Conservation (phyloP, 2,113 vertebrate species). For the Corydoras maculifer region DNA sequence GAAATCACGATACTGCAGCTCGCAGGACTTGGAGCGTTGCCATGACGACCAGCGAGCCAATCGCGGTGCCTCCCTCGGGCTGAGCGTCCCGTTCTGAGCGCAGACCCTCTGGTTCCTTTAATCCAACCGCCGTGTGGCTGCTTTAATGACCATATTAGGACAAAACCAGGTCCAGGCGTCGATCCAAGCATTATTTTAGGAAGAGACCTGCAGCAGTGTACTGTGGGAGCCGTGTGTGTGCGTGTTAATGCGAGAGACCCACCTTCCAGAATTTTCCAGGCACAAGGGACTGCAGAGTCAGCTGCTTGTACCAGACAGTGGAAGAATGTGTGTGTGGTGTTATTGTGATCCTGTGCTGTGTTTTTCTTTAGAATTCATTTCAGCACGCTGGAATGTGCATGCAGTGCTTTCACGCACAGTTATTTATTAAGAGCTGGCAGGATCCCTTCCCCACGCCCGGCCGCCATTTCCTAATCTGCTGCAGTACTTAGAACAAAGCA, state of each 20-base stretch:
- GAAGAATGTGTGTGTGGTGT: not conserved
- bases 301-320: slow-evolving; percentile 18
- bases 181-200: not conserved
- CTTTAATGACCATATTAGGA: slow-evolving; percentile 63
- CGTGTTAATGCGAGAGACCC: not conserved
- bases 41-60: slow-evolving; percentile 10
- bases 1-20: not conserved
- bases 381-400: too few relatives aligned
- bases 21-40: not conserved
- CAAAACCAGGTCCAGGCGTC: slow-evolving; percentile 40
- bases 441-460: too few relatives aligned
- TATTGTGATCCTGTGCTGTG: too few relatives aligned
- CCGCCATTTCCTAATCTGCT: too few relatives aligned
- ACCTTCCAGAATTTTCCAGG: slow-evolving; percentile 43
- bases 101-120: not conserved
- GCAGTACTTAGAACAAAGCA: too few relatives aligned
- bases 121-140: not conserved
- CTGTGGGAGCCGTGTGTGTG: not conserved
- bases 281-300: slow-evolving; percentile 35
- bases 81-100: not conserved
- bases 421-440: too few relatives aligned
- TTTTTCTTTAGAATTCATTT: too few relatives aligned
- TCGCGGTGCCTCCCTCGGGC: not conserved
- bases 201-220: not conserved
- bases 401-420: too few relatives aligned